Conservation (phyloP, 2,113 vertebrate species). For the Hiodon tergisus region DNA sequence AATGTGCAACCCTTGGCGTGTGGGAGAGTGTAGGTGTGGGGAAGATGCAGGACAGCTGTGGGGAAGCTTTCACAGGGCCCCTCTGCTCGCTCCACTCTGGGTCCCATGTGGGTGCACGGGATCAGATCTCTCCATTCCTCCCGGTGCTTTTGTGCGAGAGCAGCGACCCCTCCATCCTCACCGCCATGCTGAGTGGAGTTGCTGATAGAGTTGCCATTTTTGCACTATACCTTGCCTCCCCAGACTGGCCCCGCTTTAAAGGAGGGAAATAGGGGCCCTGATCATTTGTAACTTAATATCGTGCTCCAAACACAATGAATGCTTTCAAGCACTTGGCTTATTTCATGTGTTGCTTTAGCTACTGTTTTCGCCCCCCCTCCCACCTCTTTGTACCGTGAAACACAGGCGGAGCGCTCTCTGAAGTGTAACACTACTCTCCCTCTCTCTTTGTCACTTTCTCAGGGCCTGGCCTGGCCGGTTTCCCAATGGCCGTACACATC, state of each 20-base stretch:
- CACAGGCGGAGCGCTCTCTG: conserved; percentile 25
- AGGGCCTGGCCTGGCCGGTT: neutral
- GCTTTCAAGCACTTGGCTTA: conserved; percentile 22
- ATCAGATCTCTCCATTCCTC: neutral
- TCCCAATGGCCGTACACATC: neutral
- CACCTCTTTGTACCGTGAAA: conserved; percentile 25
- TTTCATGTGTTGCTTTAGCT: conserved; percentile 4
- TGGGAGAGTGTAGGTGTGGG: neutral
- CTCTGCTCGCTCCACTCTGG: neutral
- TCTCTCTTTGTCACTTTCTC: neutral
- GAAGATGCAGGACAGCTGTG: too few relatives aligned
- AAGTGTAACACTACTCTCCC: conserved; percentile 20
- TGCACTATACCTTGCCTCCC: conserved; percentile 2
- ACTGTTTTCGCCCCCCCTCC: neutral
- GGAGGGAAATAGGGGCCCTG: neutral
- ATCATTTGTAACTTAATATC: conserved; percentile 26
- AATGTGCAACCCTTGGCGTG: neutral
- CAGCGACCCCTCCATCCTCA: neutral
- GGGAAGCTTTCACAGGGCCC: too few relatives aligned
- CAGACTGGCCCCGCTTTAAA: conserved; percentile 8
- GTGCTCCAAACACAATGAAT: conserved; percentile 15
- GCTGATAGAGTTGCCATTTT: conserved; percentile 28
- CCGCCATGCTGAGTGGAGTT: neutral
- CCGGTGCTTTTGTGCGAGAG: neutral
- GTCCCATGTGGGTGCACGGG: neutral